Conservation (phyloP, 1,140 invertebrate genomes). For the Heliconius nattereri region DNA sequence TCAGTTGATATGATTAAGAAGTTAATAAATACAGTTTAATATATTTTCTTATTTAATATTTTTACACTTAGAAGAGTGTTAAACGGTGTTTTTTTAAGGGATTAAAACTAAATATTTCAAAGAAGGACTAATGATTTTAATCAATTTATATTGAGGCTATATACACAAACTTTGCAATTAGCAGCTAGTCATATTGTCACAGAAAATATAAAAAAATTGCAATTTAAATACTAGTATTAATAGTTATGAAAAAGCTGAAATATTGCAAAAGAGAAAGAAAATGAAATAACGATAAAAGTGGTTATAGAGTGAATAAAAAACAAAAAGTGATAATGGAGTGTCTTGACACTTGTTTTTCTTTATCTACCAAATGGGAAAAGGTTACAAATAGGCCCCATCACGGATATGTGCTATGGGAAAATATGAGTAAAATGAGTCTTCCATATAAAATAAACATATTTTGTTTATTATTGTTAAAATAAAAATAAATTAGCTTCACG, state of each 20-base stretch:
- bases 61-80: not conserved
- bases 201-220: not conserved
- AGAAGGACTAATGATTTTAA: not conserved
- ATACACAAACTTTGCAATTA: not conserved
- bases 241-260: not conserved
- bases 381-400: not conserved
- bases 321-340: too few species aligned
- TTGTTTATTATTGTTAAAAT: not conserved
- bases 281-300: not conserved
- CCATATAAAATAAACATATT: not conserved
- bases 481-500: too few species aligned
- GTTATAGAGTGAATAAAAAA: too few species aligned
- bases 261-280: not conserved
- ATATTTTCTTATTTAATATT: not conserved
- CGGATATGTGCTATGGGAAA: not conserved
- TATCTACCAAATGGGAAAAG: not conserved
- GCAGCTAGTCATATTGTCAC: not conserved
- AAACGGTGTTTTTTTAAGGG: not conserved
- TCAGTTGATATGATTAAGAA: conserved; percentile 74
- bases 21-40: conserved; percentile 65
- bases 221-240: too few species aligned
- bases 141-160: not conserved
- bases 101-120: not conserved
- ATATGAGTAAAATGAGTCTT: not conserved
- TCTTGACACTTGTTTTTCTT: too few species aligned